Base-by-base conservation (phyloP, 2,888 invertebrate genomes). In the Conops quadrifasciatus region DNA sequence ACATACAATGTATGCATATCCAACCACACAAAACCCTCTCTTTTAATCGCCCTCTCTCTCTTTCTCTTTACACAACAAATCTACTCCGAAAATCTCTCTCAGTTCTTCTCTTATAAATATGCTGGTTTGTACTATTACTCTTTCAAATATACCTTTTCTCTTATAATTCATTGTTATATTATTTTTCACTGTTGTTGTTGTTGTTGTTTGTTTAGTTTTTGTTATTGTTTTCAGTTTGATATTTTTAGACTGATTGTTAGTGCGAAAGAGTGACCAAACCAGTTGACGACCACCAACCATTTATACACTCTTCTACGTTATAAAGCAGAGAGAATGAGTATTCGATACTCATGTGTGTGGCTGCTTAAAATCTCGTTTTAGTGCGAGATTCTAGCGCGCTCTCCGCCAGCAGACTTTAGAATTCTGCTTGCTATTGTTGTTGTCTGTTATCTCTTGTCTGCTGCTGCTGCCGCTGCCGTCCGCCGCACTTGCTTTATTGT, bases 401-500 rank as follows among this genome's bases (percentile, higher is more conserved):
- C 26, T n/a, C n/a, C n/a, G n/a, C 36, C 4, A 36, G 36, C 36
- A 36, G 36, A 36, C 36, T 36, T 51, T 51, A 15, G 21, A 9
- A 13, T 4, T 56, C 15, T 19, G 2, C n/a, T 56, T 7, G 21
- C 7, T 24, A 24, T 56, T 56, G n/a, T 56, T 56, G 21, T 13
- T 1, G 2, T 21, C 26, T 56, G 56, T n/a, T n/a, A n/a, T n/a
- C n/a, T n/a, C n/a, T n/a, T n/a, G n/a, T n/a, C 30, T n/a, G 49
- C 49, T 19, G 49, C 15, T 4, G n/a, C 7, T 19, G 3, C n/a
- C n/a, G 49, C 7, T 49, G 49, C 7, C n/a, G 49, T 43, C n/a
- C 3, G 59, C n/a, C 24, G 63, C 63, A 63, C 63, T 63, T 63
- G 63, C 45, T 45, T 62, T 19, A 45, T 36, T 62, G 45, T 45